Conservation (phyloP, 2,113 vertebrate species). For the Myocastor coypus region DNA sequence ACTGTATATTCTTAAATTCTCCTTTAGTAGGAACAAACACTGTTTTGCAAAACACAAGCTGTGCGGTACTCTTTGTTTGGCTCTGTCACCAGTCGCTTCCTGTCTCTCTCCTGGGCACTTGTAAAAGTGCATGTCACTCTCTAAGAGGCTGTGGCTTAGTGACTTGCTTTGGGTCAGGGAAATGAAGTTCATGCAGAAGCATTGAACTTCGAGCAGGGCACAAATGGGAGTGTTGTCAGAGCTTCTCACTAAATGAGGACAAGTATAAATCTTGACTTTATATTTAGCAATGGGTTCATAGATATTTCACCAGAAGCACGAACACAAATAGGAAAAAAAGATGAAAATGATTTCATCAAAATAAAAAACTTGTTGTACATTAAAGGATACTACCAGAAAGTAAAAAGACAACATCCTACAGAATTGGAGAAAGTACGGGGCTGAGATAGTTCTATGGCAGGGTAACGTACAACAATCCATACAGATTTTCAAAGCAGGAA, state of each 20-base stretch:
- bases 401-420: not conserved
- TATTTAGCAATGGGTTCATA: slow-evolving; percentile 11
- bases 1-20: not conserved
- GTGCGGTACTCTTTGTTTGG: not conserved
- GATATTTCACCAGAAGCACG: not conserved
- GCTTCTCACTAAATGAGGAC: not conserved
- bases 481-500: too few relatives aligned
- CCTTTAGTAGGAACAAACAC: not conserved
- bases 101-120: not conserved
- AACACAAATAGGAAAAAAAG: not conserved
- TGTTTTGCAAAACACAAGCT: not conserved
- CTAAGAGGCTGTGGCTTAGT: not conserved
- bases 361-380: not conserved
- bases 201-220: not conserved
- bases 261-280: not conserved
- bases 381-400: not conserved
- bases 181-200: not conserved
- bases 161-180: not conserved
- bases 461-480: too few relatives aligned
- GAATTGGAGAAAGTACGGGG: not conserved
- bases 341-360: not conserved
- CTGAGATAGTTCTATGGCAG: too few relatives aligned
- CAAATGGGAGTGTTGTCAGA: not conserved
- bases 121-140: not conserved
- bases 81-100: not conserved